Evolutionary conservation across 1,140 invertebrate genomes (phyloP).

Genomic region (Pseudachorutes palmiensis): DNA sequence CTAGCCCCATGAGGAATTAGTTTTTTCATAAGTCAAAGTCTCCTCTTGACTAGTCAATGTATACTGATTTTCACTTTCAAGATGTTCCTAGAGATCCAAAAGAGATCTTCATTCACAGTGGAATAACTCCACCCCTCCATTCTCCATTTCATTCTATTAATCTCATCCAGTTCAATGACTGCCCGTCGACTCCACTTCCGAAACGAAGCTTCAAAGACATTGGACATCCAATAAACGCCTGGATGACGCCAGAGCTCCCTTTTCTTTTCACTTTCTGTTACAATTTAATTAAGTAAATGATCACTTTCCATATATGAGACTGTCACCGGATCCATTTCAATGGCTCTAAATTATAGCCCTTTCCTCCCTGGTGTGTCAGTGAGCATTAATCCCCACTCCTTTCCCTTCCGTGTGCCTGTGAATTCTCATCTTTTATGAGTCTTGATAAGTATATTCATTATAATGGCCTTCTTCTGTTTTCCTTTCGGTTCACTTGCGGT

Average conservation of each 20-base stretch:
- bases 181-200: not conserved
- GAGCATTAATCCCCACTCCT: not conserved
- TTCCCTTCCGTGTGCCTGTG: not conserved
- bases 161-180: constrained; percentile 5
- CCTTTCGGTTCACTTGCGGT: not conserved
- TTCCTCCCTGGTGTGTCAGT: not conserved
- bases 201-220: not conserved
- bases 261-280: constrained; percentile 4
- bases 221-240: not conserved
- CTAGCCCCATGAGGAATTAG: too few relatives aligned
- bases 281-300: constrained; percentile 13
- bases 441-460: too few relatives aligned
- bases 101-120: not conserved
- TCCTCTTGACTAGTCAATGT: too few relatives aligned
- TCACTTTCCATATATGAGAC: constrained; percentile 4
- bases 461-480: constrained; percentile 6
- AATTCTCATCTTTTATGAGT: not conserved
- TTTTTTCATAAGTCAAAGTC: not conserved
- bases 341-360: not conserved
- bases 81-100: not conserved
- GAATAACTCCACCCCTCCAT: not conserved
- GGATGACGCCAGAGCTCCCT: not conserved
- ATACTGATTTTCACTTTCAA: constrained; percentile 8
- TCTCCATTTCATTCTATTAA: constrained; percentile 7
- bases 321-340: not conserved